Conservation (phyloP, 2,113 vertebrate genomes). For the Colossoma macropomum region DNA sequence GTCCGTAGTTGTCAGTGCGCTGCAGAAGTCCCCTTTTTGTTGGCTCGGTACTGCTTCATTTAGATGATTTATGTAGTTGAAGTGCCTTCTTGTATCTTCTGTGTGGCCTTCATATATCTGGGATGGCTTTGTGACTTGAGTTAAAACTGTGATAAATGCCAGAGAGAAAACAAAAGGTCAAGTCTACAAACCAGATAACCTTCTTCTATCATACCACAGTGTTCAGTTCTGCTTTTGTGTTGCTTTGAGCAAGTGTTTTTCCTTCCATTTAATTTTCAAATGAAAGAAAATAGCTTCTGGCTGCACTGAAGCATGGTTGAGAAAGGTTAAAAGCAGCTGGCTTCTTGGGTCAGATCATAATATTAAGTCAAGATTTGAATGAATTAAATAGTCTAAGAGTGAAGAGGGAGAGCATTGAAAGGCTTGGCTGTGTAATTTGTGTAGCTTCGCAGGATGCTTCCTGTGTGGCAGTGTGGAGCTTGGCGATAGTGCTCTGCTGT, state of each 20-base stretch:
- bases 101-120: background rate
- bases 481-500: background rate
- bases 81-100: background rate
- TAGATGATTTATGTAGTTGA: background rate
- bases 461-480: background rate
- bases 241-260: background rate
- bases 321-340: background rate
- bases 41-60: background rate
- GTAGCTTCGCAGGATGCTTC: background rate
- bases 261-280: background rate
- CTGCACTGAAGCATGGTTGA: background rate
- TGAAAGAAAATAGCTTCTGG: background rate
- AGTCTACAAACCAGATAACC: slow-evolving; percentile 6
- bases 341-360: slow-evolving; percentile 47
- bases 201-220: background rate
- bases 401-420: slow-evolving; percentile 18
- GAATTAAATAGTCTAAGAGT: slow-evolving; percentile 57
- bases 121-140: background rate
- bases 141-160: background rate
- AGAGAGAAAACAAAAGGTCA: slow-evolving; percentile 36
- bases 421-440: background rate
- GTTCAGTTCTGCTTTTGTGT: background rate
- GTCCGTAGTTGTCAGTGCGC: too few species aligned
- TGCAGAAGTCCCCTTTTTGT: background rate
- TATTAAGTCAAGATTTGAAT: slow-evolving; percentile 66